Evolutionary conservation across 2,113 vertebrate species (phyloP).

Genomic region (Gallinago jamesoni): DNA sequence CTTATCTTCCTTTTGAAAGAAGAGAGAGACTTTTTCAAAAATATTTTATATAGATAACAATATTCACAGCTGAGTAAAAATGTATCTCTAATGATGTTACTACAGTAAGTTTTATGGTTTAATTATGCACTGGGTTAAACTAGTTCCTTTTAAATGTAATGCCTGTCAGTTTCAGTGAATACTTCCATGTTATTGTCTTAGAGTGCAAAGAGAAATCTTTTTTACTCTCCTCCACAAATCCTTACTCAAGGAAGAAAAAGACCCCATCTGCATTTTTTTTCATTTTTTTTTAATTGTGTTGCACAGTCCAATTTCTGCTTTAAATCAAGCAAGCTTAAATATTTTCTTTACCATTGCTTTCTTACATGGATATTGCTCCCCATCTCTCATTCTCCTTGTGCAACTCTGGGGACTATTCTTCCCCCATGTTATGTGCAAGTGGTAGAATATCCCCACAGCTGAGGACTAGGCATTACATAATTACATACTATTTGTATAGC

Average conservation of each 20-base stretch:
- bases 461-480: not conserved
- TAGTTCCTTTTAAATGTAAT: not conserved
- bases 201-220: not conserved
- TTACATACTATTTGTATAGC: not conserved
- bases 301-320: not conserved
- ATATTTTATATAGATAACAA: not conserved
- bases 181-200: not conserved
- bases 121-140: not conserved
- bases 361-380: not conserved
- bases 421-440: rapidly evolving
- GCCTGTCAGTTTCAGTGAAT: not conserved
- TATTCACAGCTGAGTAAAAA: not conserved
- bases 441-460: not conserved
- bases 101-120: not conserved
- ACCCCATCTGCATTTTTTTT: rapidly evolving
- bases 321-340: not conserved
- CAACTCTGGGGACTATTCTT: not conserved
- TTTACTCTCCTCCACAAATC: not conserved
- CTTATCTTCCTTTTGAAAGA: not conserved
- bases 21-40: not conserved
- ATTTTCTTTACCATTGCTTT: not conserved
- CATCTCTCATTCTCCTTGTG: not conserved
- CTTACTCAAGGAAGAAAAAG: not conserved
- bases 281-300: not conserved
- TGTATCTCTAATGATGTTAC: not conserved